Percentiles rank a stretch among this genome's conserved stretches.
phyloP scores from a whole-genome alignment of 1,140 invertebrate genomes.

The Copidosoma floridanum region DNA sequence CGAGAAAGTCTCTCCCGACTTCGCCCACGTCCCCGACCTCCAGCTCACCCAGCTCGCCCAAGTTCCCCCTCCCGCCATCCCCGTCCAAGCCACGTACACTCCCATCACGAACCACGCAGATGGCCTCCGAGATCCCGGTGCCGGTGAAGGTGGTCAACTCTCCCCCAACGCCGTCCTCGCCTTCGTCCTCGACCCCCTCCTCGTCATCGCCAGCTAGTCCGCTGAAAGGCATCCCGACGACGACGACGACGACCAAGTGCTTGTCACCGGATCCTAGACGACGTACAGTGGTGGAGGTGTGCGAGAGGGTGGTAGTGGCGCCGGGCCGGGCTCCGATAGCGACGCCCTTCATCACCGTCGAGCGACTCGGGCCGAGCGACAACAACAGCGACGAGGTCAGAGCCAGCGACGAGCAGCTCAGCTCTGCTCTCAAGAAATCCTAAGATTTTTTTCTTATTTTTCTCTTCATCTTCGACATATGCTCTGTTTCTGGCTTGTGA shows the following conservation, averaged over 20 bases:
- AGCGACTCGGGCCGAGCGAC: conserved; percentile 33
- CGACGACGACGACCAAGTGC: conserved; percentile 20
- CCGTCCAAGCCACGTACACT: conserved; percentile 27
- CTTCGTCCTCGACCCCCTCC: neutral
- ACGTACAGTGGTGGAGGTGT: conserved; percentile 44
- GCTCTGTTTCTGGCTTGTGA: neutral
- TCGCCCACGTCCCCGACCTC: conserved; percentile 16
- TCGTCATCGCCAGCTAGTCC: conserved; percentile 24
- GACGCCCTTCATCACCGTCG: conserved; percentile 49
- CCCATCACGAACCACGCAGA: conserved; percentile 15
- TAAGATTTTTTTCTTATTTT: conserved; percentile 23
- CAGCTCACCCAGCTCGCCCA: conserved; percentile 19
- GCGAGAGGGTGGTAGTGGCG: conserved; percentile 50
- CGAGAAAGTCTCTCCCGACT: conserved; percentile 39
- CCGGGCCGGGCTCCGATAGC: conserved; percentile 33
- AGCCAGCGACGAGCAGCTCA: conserved; percentile 41
- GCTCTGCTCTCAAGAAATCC: conserved; percentile 39
- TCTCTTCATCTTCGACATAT: neutral
- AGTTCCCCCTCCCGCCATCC: conserved; percentile 7
- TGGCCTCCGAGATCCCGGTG: conserved; percentile 40
- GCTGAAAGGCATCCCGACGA: conserved; percentile 19
- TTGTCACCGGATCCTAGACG: neutral
- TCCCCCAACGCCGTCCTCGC: conserved; percentile 12
- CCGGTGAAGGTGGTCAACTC: conserved; percentile 26
- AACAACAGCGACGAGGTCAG: conserved; percentile 45